Evolutionary conservation across 2,113 vertebrate genomes (phyloP), one percentile per base, ranked within the genome.

Genomic region (Varanus salvator): DNA sequence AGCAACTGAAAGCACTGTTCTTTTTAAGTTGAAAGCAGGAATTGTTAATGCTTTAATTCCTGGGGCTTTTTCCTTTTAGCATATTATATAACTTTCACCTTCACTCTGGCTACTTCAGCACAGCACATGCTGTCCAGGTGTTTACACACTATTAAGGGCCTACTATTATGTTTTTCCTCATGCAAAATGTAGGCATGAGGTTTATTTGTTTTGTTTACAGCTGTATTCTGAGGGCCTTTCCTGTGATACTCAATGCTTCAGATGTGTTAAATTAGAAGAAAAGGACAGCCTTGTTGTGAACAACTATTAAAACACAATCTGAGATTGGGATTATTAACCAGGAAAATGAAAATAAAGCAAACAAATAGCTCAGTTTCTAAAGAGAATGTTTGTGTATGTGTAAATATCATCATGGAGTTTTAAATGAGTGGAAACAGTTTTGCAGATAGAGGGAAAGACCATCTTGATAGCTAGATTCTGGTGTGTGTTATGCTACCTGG

Each of bases 321-420:
- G 83, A 90, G 90, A 94, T 69, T n/a, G 0, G 8, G 54, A 86
- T 84, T 75, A 69, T 92, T 92, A 76, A 94, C 64, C 87, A 34
- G 1, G 52, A 86, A 88, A 85, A 66, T 54, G 76, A 92, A 94
- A 95, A 91, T 89, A 75, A 92, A 92, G 85, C 0, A 0, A 90
- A 81, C 90, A 93, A 71, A 93, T 69, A 4, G 93, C 86, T 86
- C 64, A 77, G 89, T 93, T 89, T 64, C 0, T 0, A 80, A 0
- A 72, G 11, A 0, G 38, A 60, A 27, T 68, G 80, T 0, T 0
- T 57, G 78, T 44, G 44, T 25, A 6, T 84, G 6, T 64, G 29
- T 44, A 44, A 78, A 50, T 34, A 54, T 21, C 19, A 21, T 66
- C 54, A 38, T 64, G 50, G n/a, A 83, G 68, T 86, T 85, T 4